Evolutionary conservation across 2,888 invertebrate genomes (phyloP).

Genomic region (Calephelis perditalis): DNA sequence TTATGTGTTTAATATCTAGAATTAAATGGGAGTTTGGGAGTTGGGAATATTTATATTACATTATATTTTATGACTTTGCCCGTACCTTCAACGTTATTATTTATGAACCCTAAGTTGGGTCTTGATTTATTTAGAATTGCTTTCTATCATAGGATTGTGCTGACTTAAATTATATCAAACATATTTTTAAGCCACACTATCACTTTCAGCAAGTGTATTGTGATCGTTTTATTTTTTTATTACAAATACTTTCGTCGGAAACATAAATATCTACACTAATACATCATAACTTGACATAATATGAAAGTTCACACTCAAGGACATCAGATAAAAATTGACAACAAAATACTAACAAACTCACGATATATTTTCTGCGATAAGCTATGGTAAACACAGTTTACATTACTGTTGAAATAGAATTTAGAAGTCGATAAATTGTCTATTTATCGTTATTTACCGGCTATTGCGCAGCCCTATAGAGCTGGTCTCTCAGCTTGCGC

Average conservation of each 20-base stretch:
- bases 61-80: too few species aligned
- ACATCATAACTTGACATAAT: neutral
- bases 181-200: too few species aligned
- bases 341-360: slow-evolving; percentile 9
- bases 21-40: too few species aligned
- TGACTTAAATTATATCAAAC: too few species aligned
- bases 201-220: too few species aligned
- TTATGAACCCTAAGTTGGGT: too few species aligned
- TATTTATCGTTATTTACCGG: slow-evolving; percentile 26
- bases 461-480: slow-evolving; percentile 42
- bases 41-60: too few species aligned
- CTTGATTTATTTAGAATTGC: too few species aligned
- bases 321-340: slow-evolving; percentile 14
- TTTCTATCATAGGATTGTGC: too few species aligned
- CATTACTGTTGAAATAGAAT: slow-evolving; percentile 1
- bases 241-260: slow-evolving; percentile 10
- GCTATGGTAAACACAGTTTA: neutral
- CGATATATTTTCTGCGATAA: slow-evolving; percentile 13
- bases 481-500: slow-evolving; percentile 45
- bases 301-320: slow-evolving; percentile 11
- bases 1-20: too few species aligned
- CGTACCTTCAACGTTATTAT: too few species aligned
- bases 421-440: slow-evolving; percentile 11
- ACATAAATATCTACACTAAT: slow-evolving; percentile 1
- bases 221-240: neutral